Conservation (phyloP, 2,113 vertebrate genomes). For the Thryonomys swinderianus region DNA sequence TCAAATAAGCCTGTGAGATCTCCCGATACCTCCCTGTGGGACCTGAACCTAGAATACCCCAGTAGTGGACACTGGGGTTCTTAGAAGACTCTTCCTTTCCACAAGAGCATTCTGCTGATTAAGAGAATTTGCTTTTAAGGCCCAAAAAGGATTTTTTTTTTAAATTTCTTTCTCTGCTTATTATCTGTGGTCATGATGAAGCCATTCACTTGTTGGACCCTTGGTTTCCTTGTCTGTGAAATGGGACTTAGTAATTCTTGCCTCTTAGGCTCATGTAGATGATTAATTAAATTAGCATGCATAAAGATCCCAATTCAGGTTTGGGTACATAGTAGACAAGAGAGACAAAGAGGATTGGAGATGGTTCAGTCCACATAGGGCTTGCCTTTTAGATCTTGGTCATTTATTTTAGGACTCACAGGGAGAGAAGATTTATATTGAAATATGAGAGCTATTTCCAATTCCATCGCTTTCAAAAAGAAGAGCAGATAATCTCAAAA, state of each 20-base stretch:
- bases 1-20: neutral
- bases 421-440: constrained; percentile 35
- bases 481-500: constrained; percentile 54
- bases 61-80: neutral
- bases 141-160: neutral
- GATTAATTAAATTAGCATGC: constrained; percentile 33
- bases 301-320: neutral
- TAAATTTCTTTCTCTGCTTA: neutral
- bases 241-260: neutral
- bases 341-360: constrained; percentile 23
- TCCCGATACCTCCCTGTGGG: neutral
- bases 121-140: neutral
- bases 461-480: constrained; percentile 52
- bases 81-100: neutral
- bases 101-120: neutral
- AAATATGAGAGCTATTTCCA: constrained; percentile 52
- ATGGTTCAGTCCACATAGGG: neutral
- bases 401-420: constrained; percentile 49
- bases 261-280: neutral
- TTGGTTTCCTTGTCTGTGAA: constrained; percentile 50
- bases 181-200: neutral
- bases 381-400: constrained; percentile 9
- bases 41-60: neutral
- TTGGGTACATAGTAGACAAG: neutral
- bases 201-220: constrained; percentile 4